Base-by-base conservation (phyloP, 1,140 invertebrate genomes). In the Temnothorax longispinosus region DNA sequence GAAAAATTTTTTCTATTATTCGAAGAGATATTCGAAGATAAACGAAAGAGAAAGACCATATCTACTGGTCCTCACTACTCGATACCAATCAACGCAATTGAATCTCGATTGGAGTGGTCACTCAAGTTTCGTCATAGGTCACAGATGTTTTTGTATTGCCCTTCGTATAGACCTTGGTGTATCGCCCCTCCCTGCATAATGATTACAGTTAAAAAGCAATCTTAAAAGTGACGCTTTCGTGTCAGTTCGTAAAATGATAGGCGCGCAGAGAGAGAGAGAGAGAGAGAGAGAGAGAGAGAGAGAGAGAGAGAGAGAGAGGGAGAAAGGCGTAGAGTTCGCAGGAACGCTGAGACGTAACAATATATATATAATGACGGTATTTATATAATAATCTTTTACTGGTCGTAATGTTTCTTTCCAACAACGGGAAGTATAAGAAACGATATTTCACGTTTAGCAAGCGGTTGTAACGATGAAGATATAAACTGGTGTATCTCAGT, bases 71-170 rank as follows among this genome's bases (percentile, higher is more conserved):
- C 18, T 21, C 2, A 32, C 10, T 13, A 60, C 32, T 64, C 32
- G 62, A 64, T 35, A 62, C 6, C 6, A 13, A 62, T 38, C 32
- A 64, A 62, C 13, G 27, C 13, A 35, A 47, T 44, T 21, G 27
- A 27, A 27, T 27, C 27, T 27, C 27, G 15, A 77, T 64, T 86
- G 87, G 88, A 89, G 88, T 86, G 81, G 72, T 72, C 72, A 41
- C 64, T 69, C 11, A 41, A 88, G 56, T 85, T 86, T 89, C 60
- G 50, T 88, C 67, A 54, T 72, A 52, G 64, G 56, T 62, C 85
- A 82, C 62, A 74, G 75, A 89, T 89, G 67, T 62, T 74, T 88
- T 88, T 27, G 11, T 89, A 89, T 89, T 89, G 87, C 88, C 86
- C 88, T 86, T 89, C 82, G 41, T 78, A 52, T 80, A 89, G 67